These are phyloP conservation scores for Hozukius guyotensis DNA, from an alignment of 2,797 vertebrate genomes.

Conservation along the genomic window DNA sequence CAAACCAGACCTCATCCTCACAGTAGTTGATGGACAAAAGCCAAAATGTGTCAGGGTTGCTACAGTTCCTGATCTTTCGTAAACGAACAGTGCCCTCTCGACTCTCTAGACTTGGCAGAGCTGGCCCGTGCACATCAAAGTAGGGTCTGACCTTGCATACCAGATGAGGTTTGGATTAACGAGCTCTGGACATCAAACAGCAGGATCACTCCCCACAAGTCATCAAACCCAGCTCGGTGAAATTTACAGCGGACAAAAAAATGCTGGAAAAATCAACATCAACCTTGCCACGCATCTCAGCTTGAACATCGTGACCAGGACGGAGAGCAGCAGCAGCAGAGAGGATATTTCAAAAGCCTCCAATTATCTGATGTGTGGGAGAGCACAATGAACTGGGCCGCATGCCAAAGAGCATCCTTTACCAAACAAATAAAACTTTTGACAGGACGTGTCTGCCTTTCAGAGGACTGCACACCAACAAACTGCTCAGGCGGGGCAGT, in stretches of 20 bases:
- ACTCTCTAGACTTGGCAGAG: conserved; percentile 59
- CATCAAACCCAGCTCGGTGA: conserved; percentile 48
- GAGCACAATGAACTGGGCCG: conserved; percentile 45
- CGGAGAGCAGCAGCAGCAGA: conserved; percentile 19
- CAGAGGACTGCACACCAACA: conserved; percentile 22
- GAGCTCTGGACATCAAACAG: conserved; percentile 77
- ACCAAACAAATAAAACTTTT: conserved; percentile 56
- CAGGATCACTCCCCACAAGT: conserved; percentile 58
- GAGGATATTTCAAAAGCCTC: conserved; percentile 58
- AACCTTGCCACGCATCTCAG: conserved; percentile 45
- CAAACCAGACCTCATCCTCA: conserved; percentile 56
- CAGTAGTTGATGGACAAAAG: conserved; percentile 64
- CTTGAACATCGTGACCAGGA: conserved; percentile 65
- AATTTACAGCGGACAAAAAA: conserved; percentile 55
- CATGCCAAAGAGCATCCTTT: conserved; percentile 58
- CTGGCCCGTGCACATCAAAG: conserved; percentile 69
- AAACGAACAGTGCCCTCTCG: conserved; percentile 57
- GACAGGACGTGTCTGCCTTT: conserved; percentile 46
- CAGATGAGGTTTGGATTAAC: conserved; percentile 78
- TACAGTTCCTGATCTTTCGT: conserved; percentile 57
- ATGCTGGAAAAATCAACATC: conserved; percentile 60
- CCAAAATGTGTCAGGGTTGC: conserved; percentile 62
- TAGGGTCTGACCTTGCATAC: conserved; percentile 78
- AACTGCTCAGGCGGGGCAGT: background rate
- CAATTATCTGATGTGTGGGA: conserved; percentile 76